phyloP scores from a whole-genome alignment of 2,888 invertebrate genomes.

The Hirtodrosophila duncani region DNA sequence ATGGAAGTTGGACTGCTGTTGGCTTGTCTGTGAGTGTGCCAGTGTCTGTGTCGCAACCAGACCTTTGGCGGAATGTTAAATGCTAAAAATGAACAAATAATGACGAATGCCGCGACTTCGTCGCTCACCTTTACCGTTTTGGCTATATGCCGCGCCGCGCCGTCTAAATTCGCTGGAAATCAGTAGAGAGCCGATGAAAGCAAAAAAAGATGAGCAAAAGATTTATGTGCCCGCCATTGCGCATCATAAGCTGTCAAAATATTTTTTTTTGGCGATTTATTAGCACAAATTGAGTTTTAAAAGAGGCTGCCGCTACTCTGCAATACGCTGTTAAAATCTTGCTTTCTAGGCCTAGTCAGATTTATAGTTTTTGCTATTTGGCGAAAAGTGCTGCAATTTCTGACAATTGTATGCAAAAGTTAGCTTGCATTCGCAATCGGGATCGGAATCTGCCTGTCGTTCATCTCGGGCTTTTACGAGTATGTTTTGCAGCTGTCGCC shows the following conservation, averaged over 20 bases:
- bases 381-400: conserved; percentile 42
- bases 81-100: conserved; percentile 76
- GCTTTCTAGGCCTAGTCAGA: conserved; percentile 12
- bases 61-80: conserved; percentile 75
- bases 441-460: conserved; percentile 59
- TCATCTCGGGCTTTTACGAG: conserved; percentile 41
- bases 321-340: conserved; percentile 21
- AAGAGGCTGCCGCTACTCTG: conserved; percentile 50
- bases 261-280: conserved; percentile 76
- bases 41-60: conserved; percentile 13
- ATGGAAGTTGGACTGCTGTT: conserved; percentile 15
- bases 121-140: conserved; percentile 26
- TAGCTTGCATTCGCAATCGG: too few relatives aligned
- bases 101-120: conserved; percentile 69
- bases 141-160: conserved; percentile 47
- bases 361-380: conserved; percentile 41
- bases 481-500: conserved; percentile 26
- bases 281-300: conserved; percentile 77
- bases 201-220: conserved; percentile 47
- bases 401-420: too few relatives aligned
- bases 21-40: conserved; percentile 4
- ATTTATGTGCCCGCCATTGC: conserved; percentile 68
- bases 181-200: conserved; percentile 25
- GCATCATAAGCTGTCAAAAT: conserved; percentile 76
- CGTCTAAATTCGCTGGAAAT: conserved; percentile 53